phyloP scores from a whole-genome alignment of 2,888 invertebrate genomes.

The Rhimphoctona megacephalus region DNA sequence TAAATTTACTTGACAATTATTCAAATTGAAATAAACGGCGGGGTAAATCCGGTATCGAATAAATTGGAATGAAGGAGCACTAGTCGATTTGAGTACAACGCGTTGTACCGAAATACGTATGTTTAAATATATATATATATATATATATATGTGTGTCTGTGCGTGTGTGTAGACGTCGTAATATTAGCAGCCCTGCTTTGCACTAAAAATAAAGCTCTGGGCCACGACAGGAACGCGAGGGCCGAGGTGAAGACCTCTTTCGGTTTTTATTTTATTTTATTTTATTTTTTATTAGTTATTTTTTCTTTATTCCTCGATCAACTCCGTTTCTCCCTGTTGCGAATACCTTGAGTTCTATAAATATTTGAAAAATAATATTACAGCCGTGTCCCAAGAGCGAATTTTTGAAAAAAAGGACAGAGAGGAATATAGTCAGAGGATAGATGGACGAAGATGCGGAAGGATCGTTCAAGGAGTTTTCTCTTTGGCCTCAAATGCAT shows the following conservation, averaged over 20 bases:
- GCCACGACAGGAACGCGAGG: constrained; percentile 42
- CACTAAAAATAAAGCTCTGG: constrained; percentile 50
- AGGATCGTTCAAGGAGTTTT: constrained; percentile 41
- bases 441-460: constrained; percentile 56
- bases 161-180: neutral
- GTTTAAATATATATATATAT: neutral
- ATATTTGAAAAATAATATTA: neutral
- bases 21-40: neutral
- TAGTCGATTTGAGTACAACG: neutral
- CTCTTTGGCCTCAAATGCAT: constrained; percentile 27
- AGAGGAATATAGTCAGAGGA: constrained; percentile 6
- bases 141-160: neutral
- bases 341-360: constrained; percentile 9
- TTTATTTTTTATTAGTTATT: neutral
- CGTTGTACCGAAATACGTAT: neutral
- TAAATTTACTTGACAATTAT: neutral
- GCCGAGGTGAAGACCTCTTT: constrained; percentile 35
- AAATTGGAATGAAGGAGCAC: neutral
- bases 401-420: neutral
- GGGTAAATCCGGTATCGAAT: neutral
- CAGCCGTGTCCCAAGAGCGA: neutral
- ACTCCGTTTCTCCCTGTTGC: constrained; percentile 16
- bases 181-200: constrained; percentile 33
- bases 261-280: constrained; percentile 21
- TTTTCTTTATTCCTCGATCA: constrained; percentile 20